These are phyloP conservation scores for Cantharis lateralis DNA, from an alignment of 2,888 invertebrate genomes.

Conservation along the genomic window DNA sequence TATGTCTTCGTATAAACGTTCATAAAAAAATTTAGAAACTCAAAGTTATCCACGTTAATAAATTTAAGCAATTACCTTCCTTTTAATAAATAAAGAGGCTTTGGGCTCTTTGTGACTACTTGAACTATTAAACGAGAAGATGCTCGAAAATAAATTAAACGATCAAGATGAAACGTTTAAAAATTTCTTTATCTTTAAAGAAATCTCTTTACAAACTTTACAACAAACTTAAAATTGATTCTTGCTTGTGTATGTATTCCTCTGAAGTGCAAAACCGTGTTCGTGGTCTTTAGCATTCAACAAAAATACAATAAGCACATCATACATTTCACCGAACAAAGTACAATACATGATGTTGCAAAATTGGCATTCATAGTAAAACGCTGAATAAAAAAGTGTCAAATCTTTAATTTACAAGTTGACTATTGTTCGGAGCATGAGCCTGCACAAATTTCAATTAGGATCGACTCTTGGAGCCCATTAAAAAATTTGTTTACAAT, in stretches of 20 bases:
- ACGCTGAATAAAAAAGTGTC: neutral
- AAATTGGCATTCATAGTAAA: constrained; percentile 1
- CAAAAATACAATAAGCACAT: constrained; percentile 20
- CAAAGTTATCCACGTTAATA: neutral
- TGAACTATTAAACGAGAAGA: constrained; percentile 14
- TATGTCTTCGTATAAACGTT: constrained; percentile 1
- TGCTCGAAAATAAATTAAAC: neutral
- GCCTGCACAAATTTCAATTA: neutral
- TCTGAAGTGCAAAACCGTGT: constrained; percentile 25
- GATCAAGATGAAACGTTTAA: constrained; percentile 5
- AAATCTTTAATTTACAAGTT: neutral
- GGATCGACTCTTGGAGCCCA: neutral
- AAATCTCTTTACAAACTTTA: constrained; percentile 6
- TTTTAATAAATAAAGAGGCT: constrained; percentile 3
- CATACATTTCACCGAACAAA: constrained; percentile 24
- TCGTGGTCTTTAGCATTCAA: constrained; percentile 12
- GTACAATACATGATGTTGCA: constrained; percentile 19
- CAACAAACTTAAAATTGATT: constrained; percentile 15
- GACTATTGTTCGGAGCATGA: neutral
- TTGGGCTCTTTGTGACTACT: constrained; percentile 10
- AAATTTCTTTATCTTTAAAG: constrained; percentile 9
- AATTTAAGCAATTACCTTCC: neutral
- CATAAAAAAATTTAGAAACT: constrained; percentile 27
- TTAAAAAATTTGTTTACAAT: neutral
- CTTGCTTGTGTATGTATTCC: constrained; percentile 10